These are phyloP conservation scores for Sycophaga agraensis DNA, from an alignment of 1,140 invertebrate genomes.

Conservation along the genomic window DNA sequence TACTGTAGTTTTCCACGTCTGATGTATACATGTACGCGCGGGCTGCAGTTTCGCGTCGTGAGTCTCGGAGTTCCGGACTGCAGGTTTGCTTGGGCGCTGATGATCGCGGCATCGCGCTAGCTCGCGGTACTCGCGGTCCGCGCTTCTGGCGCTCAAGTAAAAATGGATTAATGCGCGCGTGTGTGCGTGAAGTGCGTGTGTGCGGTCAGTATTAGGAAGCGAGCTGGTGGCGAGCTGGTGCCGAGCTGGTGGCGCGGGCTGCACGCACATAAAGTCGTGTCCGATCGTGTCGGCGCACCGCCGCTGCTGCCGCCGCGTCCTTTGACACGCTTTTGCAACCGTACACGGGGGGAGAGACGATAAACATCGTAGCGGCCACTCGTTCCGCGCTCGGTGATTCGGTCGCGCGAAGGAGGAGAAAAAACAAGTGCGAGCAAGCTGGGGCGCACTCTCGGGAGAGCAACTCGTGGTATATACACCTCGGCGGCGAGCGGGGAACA, in stretches of 20 bases:
- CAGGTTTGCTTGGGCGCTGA: too few species aligned
- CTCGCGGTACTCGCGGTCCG: too few species aligned
- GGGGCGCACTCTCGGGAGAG: too few species aligned
- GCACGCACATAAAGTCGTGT: slow-evolving; percentile 5
- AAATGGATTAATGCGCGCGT: not conserved
- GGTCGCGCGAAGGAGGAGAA: not conserved
- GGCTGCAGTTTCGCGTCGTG: too few species aligned
- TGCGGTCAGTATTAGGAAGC: too few species aligned
- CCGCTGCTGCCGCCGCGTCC: slow-evolving; percentile 11
- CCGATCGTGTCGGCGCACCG: not conserved
- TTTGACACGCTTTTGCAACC: slow-evolving; percentile 17
- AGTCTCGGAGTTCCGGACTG: too few species aligned
- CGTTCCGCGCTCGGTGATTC: not conserved
- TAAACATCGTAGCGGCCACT: slow-evolving; percentile 3
- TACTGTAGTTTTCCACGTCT: too few species aligned
- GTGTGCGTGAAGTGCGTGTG: not conserved
- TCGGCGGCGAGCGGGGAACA: too few species aligned
- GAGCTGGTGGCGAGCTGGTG: too few species aligned
- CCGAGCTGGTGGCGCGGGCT: not conserved
- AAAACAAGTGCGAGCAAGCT: not conserved
- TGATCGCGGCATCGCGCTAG: too few species aligned
- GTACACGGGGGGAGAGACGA: slow-evolving; percentile 1
- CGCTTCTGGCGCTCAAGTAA: not conserved
- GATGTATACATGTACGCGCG: too few species aligned
- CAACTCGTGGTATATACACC: too few species aligned